These are phyloP conservation scores for Acanthosepion esculentum DNA, from an alignment of 2,888 invertebrate species.

Conservation along the genomic window DNA sequence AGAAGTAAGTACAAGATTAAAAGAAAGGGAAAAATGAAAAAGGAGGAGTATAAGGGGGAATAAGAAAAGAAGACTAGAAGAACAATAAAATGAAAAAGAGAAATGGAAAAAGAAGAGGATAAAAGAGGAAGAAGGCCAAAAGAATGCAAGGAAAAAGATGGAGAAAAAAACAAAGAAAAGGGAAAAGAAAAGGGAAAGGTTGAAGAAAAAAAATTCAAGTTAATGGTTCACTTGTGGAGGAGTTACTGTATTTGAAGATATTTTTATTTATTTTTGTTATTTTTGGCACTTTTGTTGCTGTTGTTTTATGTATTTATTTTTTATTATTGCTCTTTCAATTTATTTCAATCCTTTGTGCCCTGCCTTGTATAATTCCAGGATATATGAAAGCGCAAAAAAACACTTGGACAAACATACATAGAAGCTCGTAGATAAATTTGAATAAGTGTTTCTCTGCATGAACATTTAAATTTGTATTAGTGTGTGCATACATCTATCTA, in stretches of 20 bases:
- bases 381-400: neutral
- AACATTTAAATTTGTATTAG: neutral
- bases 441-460: neutral
- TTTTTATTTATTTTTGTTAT: neutral
- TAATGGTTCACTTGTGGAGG: neutral
- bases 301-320: neutral
- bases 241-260: neutral
- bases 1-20: neutral
- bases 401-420: neutral
- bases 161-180: too few species aligned
- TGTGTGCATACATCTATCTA: neutral
- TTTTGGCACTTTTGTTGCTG: neutral
- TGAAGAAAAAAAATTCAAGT: neutral
- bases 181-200: too few species aligned
- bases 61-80: neutral
- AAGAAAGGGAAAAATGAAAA: neutral
- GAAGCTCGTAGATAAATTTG: neutral
- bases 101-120: too few species aligned
- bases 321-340: neutral
- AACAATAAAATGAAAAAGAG: neutral
- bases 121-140: too few species aligned
- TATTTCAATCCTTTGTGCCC: neutral
- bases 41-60: neutral
- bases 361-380: neutral
- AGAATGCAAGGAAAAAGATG: too few species aligned